phyloP scores from a whole-genome alignment of 2,113 vertebrate species.

The Callionymus lyra region DNA sequence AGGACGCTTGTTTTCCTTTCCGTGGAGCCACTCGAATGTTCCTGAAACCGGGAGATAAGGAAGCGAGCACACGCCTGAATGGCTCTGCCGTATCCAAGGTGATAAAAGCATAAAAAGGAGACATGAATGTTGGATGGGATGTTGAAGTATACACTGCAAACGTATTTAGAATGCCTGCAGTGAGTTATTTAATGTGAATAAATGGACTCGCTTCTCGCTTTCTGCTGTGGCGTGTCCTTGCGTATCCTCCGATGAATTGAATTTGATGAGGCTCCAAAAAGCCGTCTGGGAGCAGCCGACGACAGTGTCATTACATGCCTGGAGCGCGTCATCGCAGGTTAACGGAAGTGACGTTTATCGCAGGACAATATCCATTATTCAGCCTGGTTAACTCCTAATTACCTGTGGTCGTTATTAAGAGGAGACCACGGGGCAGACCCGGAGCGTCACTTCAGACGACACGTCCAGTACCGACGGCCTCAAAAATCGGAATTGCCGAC shows the following conservation, averaged over 20 bases:
- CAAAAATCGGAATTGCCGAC: conserved; percentile 34
- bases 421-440: conserved; percentile 17
- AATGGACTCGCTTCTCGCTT: conserved; percentile 33
- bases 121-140: conserved; percentile 66
- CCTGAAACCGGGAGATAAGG: conserved; percentile 44
- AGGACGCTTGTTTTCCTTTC: conserved; percentile 45
- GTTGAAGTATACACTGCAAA: conserved; percentile 55
- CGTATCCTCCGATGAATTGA: conserved; percentile 18
- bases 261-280: conserved; percentile 39
- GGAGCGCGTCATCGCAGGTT: conserved; percentile 14
- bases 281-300: conserved; percentile 23
- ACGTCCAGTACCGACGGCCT: conserved; percentile 25
- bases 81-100: conserved; percentile 57
- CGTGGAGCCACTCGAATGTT: conserved; percentile 27
- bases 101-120: conserved; percentile 73
- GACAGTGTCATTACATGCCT: conserved; percentile 10
- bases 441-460: conserved; percentile 32
- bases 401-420: conserved; percentile 21
- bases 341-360: conserved; percentile 18
- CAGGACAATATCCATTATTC: conserved; percentile 16
- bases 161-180: conserved; percentile 55
- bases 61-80: conserved; percentile 46
- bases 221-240: conserved; percentile 18
- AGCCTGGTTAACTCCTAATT: conserved; percentile 16
- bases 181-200: conserved; percentile 47